Evolutionary conservation across 2,888 invertebrate genomes (phyloP).

Genomic region (Rhingia campestris): DNA sequence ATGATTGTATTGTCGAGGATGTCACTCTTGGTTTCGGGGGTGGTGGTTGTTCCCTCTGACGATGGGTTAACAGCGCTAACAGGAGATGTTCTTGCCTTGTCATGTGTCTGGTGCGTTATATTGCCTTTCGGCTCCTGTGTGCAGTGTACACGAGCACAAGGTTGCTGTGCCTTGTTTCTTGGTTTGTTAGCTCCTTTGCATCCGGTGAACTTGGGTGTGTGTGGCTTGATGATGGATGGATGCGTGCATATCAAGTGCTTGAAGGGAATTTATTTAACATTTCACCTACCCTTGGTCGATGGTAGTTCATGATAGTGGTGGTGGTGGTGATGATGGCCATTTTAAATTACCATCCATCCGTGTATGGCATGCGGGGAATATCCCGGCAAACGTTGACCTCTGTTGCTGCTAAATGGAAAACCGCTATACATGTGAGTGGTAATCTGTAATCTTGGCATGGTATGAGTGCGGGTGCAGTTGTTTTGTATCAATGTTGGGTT

Average conservation of each 20-base stretch:
- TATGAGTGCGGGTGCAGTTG: slow-evolving; percentile 1
- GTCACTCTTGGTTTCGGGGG: slow-evolving; percentile 42
- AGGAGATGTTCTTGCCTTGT: slow-evolving; percentile 71
- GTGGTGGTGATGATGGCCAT: slow-evolving; percentile 30
- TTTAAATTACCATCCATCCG: slow-evolving; percentile 56
- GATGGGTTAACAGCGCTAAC: slow-evolving; percentile 56
- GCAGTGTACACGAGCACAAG: slow-evolving; percentile 30
- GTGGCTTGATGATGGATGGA: slow-evolving; percentile 46
- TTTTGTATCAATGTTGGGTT: slow-evolving; percentile 10
- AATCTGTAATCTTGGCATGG: background rate
- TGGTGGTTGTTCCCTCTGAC: background rate
- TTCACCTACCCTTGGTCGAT: slow-evolving; percentile 17
- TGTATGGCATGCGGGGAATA: slow-evolving; percentile 19
- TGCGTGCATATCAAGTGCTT: slow-evolving; percentile 55
- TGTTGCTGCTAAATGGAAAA: slow-evolving; percentile 16
- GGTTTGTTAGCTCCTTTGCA: slow-evolving; percentile 51
- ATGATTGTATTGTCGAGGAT: slow-evolving; percentile 54
- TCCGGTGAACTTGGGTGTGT: background rate
- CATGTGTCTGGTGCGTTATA: slow-evolving; percentile 61
- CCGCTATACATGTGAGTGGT: slow-evolving; percentile 1
- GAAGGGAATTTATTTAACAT: slow-evolving; percentile 63
- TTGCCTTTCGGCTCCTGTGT: slow-evolving; percentile 52
- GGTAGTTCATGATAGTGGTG: background rate
- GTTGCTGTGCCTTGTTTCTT: slow-evolving; percentile 53
- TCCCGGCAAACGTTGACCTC: background rate